Percentiles rank a stretch among this genome's conserved stretches.
phyloP scores from a whole-genome alignment of 2,888 invertebrate genomes.

The Venustoraphidia nigricollis region DNA sequence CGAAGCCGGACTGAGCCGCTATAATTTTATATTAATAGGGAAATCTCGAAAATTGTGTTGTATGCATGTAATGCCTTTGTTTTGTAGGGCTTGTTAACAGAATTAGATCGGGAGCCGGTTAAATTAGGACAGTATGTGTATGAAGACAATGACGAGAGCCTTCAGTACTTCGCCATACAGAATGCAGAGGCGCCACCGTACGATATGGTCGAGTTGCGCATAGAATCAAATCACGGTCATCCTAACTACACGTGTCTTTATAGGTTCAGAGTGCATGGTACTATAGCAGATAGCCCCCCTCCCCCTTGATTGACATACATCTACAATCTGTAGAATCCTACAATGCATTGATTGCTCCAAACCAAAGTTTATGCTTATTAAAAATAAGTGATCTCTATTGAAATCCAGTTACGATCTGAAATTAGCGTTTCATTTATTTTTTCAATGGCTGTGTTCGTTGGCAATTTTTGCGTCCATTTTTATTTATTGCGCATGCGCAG shows the following conservation, averaged over 20 bases:
- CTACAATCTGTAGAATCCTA: too few species aligned
- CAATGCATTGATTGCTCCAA: too few species aligned
- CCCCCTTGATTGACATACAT: background rate
- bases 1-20: too few species aligned
- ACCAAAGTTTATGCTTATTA: too few species aligned
- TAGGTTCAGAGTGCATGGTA: slow-evolving; percentile 92
- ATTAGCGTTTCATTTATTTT: too few species aligned
- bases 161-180: slow-evolving; percentile 79
- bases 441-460: too few species aligned
- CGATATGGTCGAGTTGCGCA: slow-evolving; percentile 70
- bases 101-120: slow-evolving; percentile 62
- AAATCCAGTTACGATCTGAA: too few species aligned
- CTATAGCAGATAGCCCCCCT: background rate
- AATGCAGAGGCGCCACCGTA: slow-evolving; percentile 37
- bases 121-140: slow-evolving; percentile 82
- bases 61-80: slow-evolving; percentile 5
- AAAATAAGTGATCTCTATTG: too few species aligned
- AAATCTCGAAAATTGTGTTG: slow-evolving; percentile 5
- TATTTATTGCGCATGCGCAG: too few species aligned
- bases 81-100: slow-evolving; percentile 59
- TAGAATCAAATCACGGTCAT: slow-evolving; percentile 92
- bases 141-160: slow-evolving; percentile 56
- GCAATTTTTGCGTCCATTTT: too few species aligned
- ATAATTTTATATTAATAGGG: background rate
- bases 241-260: slow-evolving; percentile 91